Conservation (phyloP, 1,140 invertebrate genomes). For the Papilio polytes region DNA sequence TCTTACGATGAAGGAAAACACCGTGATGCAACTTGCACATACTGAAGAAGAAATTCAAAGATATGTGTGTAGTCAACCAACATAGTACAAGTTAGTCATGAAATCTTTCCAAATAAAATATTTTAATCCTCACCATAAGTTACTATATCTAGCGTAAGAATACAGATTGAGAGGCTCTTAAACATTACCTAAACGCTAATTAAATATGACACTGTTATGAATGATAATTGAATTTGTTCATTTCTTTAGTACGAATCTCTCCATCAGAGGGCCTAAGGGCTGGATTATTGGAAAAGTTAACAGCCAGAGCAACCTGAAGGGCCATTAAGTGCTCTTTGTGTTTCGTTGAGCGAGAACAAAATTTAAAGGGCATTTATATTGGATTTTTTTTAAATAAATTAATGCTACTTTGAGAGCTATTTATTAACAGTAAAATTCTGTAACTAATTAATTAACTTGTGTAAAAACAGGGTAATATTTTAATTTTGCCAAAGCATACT, state of each 20-base stretch:
- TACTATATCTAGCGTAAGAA: too few species aligned
- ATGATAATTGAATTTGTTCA: not conserved
- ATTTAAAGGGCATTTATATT: not conserved
- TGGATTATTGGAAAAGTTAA: conserved; percentile 27
- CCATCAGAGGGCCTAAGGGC: not conserved
- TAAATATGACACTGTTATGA: not conserved
- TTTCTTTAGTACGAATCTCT: conserved; percentile 14
- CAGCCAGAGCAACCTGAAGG: conserved; percentile 15
- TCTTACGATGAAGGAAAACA: too few species aligned
- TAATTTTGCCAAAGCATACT: too few species aligned
- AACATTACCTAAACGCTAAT: not conserved
- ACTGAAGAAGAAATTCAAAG: too few species aligned
- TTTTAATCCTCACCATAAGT: too few species aligned
- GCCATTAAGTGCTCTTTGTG: conserved; percentile 20
- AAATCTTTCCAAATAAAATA: too few species aligned
- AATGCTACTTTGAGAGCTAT: not conserved
- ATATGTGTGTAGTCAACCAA: too few species aligned
- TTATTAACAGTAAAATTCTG: too few species aligned
- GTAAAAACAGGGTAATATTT: too few species aligned
- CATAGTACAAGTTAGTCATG: too few species aligned
- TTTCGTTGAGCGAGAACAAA: conserved; percentile 16
- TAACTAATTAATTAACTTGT: too few species aligned
- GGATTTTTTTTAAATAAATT: conserved; percentile 8
- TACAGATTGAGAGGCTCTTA: not conserved
- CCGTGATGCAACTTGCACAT: too few species aligned